Evolutionary conservation across 2,888 invertebrate species (phyloP).

Genomic region (Eurytoma californica): DNA sequence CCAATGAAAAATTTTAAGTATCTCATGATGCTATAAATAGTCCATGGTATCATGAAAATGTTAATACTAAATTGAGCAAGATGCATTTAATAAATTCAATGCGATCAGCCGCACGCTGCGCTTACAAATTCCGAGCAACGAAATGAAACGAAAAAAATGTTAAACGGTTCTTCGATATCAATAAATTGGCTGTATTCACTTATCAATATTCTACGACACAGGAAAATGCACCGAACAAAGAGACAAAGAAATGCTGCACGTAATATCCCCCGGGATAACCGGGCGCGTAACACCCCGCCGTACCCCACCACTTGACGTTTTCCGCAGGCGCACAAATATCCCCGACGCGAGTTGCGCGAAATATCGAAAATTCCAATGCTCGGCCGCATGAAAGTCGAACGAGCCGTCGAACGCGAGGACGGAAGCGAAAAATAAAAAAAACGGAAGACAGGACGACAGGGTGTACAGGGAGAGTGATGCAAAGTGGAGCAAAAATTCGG

Average conservation of each 20-base stretch:
- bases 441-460: background rate
- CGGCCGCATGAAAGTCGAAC: background rate
- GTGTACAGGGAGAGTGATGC: background rate
- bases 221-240: no score
- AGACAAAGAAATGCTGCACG: background rate
- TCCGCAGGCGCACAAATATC: background rate
- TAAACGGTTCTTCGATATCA: no score
- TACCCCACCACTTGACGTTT: background rate
- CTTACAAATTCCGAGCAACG: no score
- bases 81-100: background rate
- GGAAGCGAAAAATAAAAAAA: background rate
- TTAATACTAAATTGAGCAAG: background rate
- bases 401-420: background rate
- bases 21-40: no score
- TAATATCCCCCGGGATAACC: background rate
- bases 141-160: no score
- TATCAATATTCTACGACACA: no score
- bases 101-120: no score
- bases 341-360: background rate
- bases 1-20: no score
- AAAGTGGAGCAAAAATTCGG: conserved; percentile 49
- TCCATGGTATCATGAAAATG: no score
- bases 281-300: background rate
- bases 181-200: no score
- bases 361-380: background rate